phyloP scores from a whole-genome alignment of 2,797 vertebrate genomes.

The Clamator glandarius region DNA sequence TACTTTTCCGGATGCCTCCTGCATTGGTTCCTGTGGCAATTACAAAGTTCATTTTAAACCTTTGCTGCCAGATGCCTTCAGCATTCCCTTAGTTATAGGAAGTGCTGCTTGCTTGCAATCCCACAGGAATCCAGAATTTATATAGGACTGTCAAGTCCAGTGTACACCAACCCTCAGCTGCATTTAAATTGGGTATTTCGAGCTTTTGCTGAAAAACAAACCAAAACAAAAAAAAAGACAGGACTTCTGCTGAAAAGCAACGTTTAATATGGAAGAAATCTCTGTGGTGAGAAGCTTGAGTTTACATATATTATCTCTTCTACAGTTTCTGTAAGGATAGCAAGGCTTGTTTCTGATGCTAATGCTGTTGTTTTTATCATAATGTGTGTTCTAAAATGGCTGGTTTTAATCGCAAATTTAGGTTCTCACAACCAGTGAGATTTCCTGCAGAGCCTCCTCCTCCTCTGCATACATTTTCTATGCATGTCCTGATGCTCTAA shows the following conservation, averaged over 20 bases:
- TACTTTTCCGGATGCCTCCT: background rate
- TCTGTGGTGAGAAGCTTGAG: slow-evolving; percentile 9
- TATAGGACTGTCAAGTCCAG: background rate
- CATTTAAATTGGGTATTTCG: slow-evolving; percentile 19
- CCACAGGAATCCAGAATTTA: background rate
- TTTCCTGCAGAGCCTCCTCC: slow-evolving; percentile 21
- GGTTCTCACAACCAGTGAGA: slow-evolving; percentile 1
- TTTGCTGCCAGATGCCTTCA: background rate
- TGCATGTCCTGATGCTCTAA: background rate
- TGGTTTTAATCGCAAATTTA: slow-evolving; percentile 43
- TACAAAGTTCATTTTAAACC: slow-evolving; percentile 33
- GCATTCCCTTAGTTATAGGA: background rate
- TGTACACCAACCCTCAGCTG: background rate
- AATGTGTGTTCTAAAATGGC: background rate
- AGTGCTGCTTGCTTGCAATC: background rate
- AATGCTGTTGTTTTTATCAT: slow-evolving; percentile 34
- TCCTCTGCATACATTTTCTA: background rate
- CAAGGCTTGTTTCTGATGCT: slow-evolving; percentile 39
- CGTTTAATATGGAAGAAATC: slow-evolving; percentile 3
- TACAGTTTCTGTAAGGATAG: background rate
- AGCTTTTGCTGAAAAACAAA: background rate
- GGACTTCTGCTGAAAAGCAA: background rate
- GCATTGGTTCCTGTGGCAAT: slow-evolving; percentile 10
- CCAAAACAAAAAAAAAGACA: background rate
- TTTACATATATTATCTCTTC: slow-evolving; percentile 35